Evolutionary conservation across 2,113 vertebrate species (phyloP), one percentile per base, ranked within the genome.

Genomic region (Crocuta crocuta): DNA sequence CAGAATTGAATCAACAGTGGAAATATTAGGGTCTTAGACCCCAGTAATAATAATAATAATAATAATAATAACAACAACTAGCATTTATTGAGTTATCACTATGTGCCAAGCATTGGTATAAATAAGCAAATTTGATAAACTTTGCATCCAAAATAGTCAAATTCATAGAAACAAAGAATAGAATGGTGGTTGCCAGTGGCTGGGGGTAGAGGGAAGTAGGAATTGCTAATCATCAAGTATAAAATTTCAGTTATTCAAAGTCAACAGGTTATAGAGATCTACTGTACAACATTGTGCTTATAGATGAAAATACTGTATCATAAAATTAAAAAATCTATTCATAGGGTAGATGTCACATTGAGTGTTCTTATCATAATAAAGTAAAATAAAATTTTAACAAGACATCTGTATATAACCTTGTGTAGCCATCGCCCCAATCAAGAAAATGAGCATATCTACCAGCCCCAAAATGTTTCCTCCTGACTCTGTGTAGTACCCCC

Each of bases 1-100:
- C 33, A 94, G 33, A 89, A 95, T n/a, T 66, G 58, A 95, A 80
- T 93, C 43, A 84, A 39, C 13, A 89, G 10, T 85, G 35, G 9
- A 95, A 84, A 92, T 79, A 87, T 83, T 87, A 96, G 33, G 24
- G 19, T 33, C 13, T 83, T 74, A 65, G 15, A 89, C 11, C 2
- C 26, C 1, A 66, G 4, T 63, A 74, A 78, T 53, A 94, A 70
- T n/a, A 84, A 78, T 33, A 79, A 89, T 45, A 93, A 65, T 31
- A 79, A 89, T 53, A 53, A 53, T 13, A 13, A 53, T 53, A 13
- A 53, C 58, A 74, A 63, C 81, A 89, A 1, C 26, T 93, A 91
- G 35, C 12, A 71, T 86, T 66, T 90, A 63, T 65, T 87, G 85
- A 90, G 23, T 10, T 82, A 45, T 92, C 86, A 89, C 26, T 85